Percentiles rank a stretch among this genome's conserved stretches.
Conservation (phyloP, 2,888 invertebrate species). For the Mermis nigrescens region DNA sequence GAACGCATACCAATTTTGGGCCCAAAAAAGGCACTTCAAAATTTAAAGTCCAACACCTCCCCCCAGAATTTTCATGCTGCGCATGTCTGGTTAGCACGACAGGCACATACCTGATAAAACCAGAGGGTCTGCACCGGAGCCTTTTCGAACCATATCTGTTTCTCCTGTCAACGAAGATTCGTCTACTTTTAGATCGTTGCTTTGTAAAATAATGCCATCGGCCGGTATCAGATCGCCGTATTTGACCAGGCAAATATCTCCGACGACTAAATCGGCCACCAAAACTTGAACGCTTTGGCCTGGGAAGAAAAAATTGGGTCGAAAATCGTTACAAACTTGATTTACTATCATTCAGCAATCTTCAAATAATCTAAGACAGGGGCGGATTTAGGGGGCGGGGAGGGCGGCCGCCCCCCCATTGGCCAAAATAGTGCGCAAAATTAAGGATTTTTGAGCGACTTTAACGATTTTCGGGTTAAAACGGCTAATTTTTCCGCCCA, state of each 20-base stretch:
- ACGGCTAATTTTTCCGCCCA: too few species aligned
- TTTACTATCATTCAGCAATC: too few species aligned
- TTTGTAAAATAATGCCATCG: conserved; percentile 39
- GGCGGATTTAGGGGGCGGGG: too few species aligned
- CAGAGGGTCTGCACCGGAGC: conserved; percentile 27
- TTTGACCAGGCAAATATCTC: conserved; percentile 78
- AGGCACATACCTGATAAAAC: conserved; percentile 21
- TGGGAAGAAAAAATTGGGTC: neutral
- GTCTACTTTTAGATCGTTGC: conserved; percentile 38
- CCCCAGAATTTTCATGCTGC: neutral
- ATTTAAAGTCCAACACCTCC: too few species aligned
- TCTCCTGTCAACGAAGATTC: conserved; percentile 32
- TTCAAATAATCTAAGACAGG: too few species aligned
- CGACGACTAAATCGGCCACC: conserved; percentile 89
- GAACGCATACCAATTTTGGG: too few species aligned
- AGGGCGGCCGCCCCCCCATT: too few species aligned
- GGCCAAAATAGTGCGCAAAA: too few species aligned
- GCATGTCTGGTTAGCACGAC: neutral
- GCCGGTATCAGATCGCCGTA: conserved; percentile 41
- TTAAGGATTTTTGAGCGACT: too few species aligned
- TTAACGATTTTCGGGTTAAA: too few species aligned
- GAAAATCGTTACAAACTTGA: too few species aligned
- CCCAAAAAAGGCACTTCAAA: too few species aligned
- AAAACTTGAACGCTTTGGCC: conserved; percentile 51
- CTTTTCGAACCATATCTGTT: conserved; percentile 30